phyloP scores from a whole-genome alignment of 2,888 invertebrate genomes.

The Dasypogon diadema region DNA sequence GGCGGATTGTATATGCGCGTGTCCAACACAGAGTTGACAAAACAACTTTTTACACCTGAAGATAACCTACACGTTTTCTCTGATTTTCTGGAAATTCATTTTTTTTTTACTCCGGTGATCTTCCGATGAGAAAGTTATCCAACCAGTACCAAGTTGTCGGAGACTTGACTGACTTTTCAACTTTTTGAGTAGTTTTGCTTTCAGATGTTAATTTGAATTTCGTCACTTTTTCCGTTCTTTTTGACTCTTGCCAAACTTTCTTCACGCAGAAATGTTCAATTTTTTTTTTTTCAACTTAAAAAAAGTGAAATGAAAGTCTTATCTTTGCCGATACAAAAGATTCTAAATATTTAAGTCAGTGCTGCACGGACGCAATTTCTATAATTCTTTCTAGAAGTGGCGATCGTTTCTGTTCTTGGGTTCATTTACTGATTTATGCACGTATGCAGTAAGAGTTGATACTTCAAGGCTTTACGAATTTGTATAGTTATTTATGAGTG shows the following conservation, averaged over 20 bases:
- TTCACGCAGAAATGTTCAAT: background rate
- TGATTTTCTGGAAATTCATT: constrained; percentile 34
- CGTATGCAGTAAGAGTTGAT: too few relatives aligned
- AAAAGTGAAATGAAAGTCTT: background rate
- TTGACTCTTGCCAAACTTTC: background rate
- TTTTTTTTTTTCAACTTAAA: too few relatives aligned
- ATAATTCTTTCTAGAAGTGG: too few relatives aligned
- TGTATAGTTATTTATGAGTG: too few relatives aligned
- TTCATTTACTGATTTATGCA: too few relatives aligned
- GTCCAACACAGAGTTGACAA: background rate
- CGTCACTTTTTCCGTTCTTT: constrained; percentile 32
- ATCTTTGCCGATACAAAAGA: too few relatives aligned
- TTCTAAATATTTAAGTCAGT: too few relatives aligned
- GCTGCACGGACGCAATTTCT: too few relatives aligned
- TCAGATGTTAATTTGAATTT: constrained; percentile 35
- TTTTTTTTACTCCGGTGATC: constrained; percentile 27
- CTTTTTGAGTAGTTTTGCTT: constrained; percentile 26
- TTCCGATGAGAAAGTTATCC: constrained; percentile 42
- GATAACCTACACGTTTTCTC: constrained; percentile 11
- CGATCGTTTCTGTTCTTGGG: too few relatives aligned
- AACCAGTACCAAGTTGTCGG: constrained; percentile 10
- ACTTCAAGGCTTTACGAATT: too few relatives aligned
- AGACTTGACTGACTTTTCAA: background rate
- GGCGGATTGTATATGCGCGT: background rate
- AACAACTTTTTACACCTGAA: background rate